Conservation (phyloP, 2,888 invertebrate species). For the Cinara cedri region DNA sequence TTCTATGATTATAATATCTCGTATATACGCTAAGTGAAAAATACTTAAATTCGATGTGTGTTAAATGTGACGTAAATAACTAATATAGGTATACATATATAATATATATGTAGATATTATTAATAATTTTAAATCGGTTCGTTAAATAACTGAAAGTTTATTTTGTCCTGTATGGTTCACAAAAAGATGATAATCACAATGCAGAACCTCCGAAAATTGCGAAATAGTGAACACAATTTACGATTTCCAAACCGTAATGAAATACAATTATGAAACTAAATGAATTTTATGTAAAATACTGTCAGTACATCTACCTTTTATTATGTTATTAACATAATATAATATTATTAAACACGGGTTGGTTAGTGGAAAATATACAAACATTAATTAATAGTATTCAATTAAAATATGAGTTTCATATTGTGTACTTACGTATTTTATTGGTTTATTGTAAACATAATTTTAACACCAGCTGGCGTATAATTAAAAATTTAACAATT, state of each 20-base stretch:
- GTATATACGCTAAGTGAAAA: not conserved
- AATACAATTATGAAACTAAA: too few relatives aligned
- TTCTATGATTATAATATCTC: conserved; percentile 25
- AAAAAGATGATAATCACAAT: too few relatives aligned
- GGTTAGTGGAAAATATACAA: not conserved
- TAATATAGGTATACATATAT: too few relatives aligned
- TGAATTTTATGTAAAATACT: not conserved
- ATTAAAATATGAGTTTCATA: too few relatives aligned
- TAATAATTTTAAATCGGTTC: conserved; percentile 16
- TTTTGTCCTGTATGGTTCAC: not conserved
- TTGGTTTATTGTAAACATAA: not conserved
- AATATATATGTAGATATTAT: too few relatives aligned
- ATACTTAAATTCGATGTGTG: not conserved
- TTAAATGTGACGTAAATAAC: too few relatives aligned
- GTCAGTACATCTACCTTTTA: not conserved
- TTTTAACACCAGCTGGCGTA: not conserved
- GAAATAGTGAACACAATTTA: too few relatives aligned
- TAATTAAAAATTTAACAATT: not conserved
- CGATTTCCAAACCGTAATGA: too few relatives aligned
- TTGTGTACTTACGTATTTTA: not conserved
- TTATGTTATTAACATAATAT: not conserved
- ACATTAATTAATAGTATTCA: too few relatives aligned
- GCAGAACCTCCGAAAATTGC: too few relatives aligned
- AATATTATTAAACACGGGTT: not conserved
- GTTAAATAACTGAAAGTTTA: not conserved